Evolutionary conservation across 2,888 invertebrate species (phyloP), one percentile per base, ranked within the genome.

Genomic region (Bhutanitis thaidina): DNA sequence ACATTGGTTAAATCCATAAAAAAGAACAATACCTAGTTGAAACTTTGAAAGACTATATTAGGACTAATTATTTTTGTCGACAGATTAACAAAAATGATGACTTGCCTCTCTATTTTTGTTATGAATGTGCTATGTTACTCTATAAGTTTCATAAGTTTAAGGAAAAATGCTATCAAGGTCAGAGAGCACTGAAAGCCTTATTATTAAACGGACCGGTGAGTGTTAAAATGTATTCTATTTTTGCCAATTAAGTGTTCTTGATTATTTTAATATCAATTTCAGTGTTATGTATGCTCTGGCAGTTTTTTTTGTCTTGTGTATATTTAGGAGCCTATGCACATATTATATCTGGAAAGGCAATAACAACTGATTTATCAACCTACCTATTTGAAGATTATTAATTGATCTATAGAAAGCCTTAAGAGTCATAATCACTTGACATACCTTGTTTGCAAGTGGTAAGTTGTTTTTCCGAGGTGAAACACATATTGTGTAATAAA

Each of bases 131-230:
- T 0, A 64, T 67, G 2, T 47, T 75, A 44, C 60, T 80, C 0
- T 66, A 76, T 44, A 80, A 79, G 55, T 79, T 69, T 41, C 67
- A 79, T 49, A 71, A 69, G 39, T 80, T 80, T 46, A 74, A 74
- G 37, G 73, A 79, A 50, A 78, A 77, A 52, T 80, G 80, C 30
- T 65, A 62, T 39, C 61, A 54, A 0, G 76, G 73, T 0, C 69
- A 67, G 51, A 67, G 67, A 45, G 58, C 64, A 5, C 64, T 80
- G 0, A 58, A 64, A 38, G 69, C 73, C 25, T 49, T 79, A 20
- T 47, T 67, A 15, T 64, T 65, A 64, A 67, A 64, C 54, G 72
- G 69, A 38, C 64, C 65, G 30, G 80, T 80, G 55, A 68, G 76
- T 70, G 46, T 30, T 7, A 0, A 7, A 2, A 30, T 16, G 12